Conservation (phyloP, 1,140 invertebrate species). For the Pseudomyrmex pallidus region DNA sequence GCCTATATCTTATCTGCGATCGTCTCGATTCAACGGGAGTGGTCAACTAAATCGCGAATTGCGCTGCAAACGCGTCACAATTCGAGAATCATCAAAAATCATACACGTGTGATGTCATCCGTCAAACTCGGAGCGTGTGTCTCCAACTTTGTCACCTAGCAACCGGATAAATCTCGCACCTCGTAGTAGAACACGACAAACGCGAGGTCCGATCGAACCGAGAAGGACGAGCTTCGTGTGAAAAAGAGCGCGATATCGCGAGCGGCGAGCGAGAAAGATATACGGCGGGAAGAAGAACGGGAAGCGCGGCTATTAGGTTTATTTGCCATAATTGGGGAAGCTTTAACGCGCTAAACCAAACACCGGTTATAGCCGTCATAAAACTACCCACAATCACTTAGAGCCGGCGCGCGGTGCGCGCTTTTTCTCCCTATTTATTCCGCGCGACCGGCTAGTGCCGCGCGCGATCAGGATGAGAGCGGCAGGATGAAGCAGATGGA, state of each 20-base stretch:
- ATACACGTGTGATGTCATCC: no score
- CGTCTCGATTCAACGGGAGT: slow-evolving; percentile 22
- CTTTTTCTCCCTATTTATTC: slow-evolving; percentile 76
- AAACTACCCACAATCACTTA: slow-evolving; percentile 84
- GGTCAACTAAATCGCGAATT: neutral
- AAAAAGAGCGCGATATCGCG: neutral
- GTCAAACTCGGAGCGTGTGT: no score
- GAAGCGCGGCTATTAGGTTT: slow-evolving; percentile 78
- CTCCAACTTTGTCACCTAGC: no score
- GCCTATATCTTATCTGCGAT: slow-evolving; percentile 46
- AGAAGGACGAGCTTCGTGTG: neutral
- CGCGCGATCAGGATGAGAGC: slow-evolving; percentile 54
- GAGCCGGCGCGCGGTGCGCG: slow-evolving; percentile 72
- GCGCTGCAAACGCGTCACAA: neutral
- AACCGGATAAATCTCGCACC: slow-evolving; percentile 19
- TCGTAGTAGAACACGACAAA: slow-evolving; percentile 2
- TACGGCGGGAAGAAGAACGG: slow-evolving; percentile 37
- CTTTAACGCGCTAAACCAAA: slow-evolving; percentile 82
- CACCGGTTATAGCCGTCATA: slow-evolving; percentile 82
- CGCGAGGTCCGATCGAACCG: neutral
- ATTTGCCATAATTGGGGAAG: slow-evolving; percentile 82
- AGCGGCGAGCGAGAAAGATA: neutral
- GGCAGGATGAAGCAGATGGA: slow-evolving; percentile 19
- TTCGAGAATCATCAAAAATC: neutral
- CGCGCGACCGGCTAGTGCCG: slow-evolving; percentile 56